phyloP scores from a whole-genome alignment of 2,888 invertebrate genomes.

The Laothoe populi region DNA sequence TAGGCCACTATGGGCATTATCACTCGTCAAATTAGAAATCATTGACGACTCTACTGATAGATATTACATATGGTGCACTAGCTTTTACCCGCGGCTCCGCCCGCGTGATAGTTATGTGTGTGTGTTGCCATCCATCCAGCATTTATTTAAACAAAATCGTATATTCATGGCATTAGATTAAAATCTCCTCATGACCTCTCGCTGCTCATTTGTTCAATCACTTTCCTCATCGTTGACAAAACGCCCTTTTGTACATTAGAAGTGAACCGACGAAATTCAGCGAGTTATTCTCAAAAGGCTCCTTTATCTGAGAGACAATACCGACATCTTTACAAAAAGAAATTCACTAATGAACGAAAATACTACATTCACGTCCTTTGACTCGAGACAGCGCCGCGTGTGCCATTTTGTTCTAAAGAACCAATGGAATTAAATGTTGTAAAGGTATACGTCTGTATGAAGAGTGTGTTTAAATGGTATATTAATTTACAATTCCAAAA shows the following conservation, averaged over 20 bases:
- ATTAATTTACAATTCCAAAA: background rate
- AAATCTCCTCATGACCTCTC: background rate
- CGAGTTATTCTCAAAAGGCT: slow-evolving; percentile 2
- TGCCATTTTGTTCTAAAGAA: slow-evolving; percentile 20
- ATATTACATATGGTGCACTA: too few species aligned
- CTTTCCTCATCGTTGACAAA: background rate
- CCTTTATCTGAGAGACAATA: slow-evolving; percentile 18
- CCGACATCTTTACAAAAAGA: slow-evolving; percentile 13
- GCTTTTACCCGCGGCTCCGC: too few species aligned
- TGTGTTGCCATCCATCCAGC: background rate
- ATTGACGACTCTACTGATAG: too few species aligned
- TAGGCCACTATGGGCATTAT: too few species aligned
- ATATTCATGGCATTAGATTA: background rate
- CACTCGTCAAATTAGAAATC: too few species aligned
- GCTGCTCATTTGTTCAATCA: background rate
- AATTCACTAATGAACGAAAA: slow-evolving; percentile 20
- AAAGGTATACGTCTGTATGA: background rate
- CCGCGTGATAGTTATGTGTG: too few species aligned
- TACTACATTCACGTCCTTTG: slow-evolving; percentile 19
- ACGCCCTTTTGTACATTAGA: background rate
- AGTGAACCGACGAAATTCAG: background rate
- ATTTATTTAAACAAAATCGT: too few species aligned
- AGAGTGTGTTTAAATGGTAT: background rate
- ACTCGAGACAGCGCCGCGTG: slow-evolving; percentile 10
- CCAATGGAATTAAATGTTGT: slow-evolving; percentile 16